Conservation (phyloP, 1,140 invertebrate species). For the Ruditapes philippinarum region DNA sequence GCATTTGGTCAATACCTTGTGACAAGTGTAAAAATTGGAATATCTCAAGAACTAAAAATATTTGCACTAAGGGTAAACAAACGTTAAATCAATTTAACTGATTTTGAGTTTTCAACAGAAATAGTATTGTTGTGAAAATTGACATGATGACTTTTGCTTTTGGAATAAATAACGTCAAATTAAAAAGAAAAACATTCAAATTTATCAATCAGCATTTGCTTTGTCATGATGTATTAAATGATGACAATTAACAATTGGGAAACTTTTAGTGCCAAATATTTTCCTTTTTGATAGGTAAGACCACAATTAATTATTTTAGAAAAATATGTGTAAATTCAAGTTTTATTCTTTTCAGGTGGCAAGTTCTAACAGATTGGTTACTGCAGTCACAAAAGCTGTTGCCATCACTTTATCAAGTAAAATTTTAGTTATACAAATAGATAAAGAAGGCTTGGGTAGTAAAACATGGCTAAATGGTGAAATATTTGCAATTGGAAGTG, state of each 20-base stretch:
- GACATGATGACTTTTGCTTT: too few species aligned
- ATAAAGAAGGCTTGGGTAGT: neutral
- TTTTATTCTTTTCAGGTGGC: slow-evolving; percentile 51
- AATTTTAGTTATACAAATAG: slow-evolving; percentile 12
- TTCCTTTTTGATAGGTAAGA: too few species aligned
- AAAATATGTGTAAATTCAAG: too few species aligned
- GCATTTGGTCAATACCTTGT: slow-evolving; percentile 69
- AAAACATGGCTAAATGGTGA: slow-evolving; percentile 24
- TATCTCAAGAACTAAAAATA: slow-evolving; percentile 42
- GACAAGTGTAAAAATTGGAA: slow-evolving; percentile 39
- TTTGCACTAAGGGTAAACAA: slow-evolving; percentile 44
- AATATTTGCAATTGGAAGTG: slow-evolving; percentile 11
- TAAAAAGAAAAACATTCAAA: too few species aligned
- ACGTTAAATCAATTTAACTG: neutral
- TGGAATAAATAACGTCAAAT: too few species aligned
- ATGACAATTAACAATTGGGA: too few species aligned
- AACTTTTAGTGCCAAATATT: too few species aligned
- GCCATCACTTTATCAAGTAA: slow-evolving; percentile 18
- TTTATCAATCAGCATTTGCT: too few species aligned
- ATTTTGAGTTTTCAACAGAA: too few species aligned
- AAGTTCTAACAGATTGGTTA: slow-evolving; percentile 23
- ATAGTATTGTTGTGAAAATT: too few species aligned
- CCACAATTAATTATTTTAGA: too few species aligned
- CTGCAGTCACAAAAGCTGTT: slow-evolving; percentile 26
- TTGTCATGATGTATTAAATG: too few species aligned